Percentiles rank a stretch among this genome's conserved stretches.
Evolutionary conservation across 2,888 invertebrate species (phyloP).

Genomic region (Cabera pusaria): DNA sequence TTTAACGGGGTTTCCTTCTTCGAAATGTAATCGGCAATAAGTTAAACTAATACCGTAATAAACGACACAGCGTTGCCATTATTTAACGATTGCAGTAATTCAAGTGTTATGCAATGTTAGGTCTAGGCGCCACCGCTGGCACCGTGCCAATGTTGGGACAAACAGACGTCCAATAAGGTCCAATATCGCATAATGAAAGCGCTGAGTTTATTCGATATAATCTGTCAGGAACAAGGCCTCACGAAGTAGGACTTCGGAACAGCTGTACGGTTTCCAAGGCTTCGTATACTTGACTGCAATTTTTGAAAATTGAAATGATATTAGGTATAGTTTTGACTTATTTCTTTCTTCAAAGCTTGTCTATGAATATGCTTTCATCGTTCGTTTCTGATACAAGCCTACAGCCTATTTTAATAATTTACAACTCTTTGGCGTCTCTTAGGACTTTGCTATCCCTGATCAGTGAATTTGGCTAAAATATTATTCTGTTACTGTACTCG

Average conservation of each 20-base stretch:
- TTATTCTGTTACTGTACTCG: too few species aligned
- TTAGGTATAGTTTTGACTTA: too few species aligned
- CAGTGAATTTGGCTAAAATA: too few species aligned
- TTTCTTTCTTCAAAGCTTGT: too few species aligned
- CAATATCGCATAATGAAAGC: slow-evolving; percentile 65
- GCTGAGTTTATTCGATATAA: slow-evolving; percentile 27
- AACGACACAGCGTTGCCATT: slow-evolving; percentile 16
- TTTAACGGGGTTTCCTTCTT: slow-evolving; percentile 2
- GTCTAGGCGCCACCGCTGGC: slow-evolving; percentile 42
- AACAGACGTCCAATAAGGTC: slow-evolving; percentile 61
- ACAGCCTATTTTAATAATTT: too few species aligned
- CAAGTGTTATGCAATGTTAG: slow-evolving; percentile 26
- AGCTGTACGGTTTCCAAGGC: slow-evolving; percentile 10
- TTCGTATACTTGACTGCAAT: too few species aligned
- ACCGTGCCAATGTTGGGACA: slow-evolving; percentile 47
- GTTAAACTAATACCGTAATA: slow-evolving; percentile 19
- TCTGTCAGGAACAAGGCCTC: slow-evolving; percentile 3
- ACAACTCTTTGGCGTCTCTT: too few species aligned
- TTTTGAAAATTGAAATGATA: too few species aligned
- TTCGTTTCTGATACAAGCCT: too few species aligned
- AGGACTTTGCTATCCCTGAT: too few species aligned
- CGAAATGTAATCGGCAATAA: slow-evolving; percentile 18
- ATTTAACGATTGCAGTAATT: slow-evolving; percentile 25
- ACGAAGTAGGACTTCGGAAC: slow-evolving; percentile 4
- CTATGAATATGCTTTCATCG: too few species aligned